Base-by-base conservation (phyloP, 2,888 invertebrate genomes). In the Hipparchia sbordonii region DNA sequence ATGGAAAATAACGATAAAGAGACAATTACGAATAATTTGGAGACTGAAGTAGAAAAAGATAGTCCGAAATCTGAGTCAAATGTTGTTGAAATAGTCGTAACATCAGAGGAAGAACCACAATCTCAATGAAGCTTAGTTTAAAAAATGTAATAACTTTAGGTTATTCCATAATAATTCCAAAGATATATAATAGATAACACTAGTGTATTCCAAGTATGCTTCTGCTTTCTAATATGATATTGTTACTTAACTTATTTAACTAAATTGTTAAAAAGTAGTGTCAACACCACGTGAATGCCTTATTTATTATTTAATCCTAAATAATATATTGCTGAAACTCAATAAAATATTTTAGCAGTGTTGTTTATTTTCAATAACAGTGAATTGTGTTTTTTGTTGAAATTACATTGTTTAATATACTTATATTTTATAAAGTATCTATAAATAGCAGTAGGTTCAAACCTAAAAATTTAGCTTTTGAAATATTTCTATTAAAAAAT, bases 271-370 rank as follows among this genome's bases (percentile, higher is more conserved):
- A 88, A 89, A 90, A 48, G 88, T 87, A 85, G 90, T 89, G 89
- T 90, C 83, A 88, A 89, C 86, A 90, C 87, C 92, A 91, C 92
- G 85, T 89, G 91, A 93, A 89, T 92, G 93, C 93, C 93, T 93
- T 93, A 93, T 82, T 87, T 88, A 88, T 90, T 89, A 89, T 91
- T 90, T 90, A 90, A 88, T 84, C 89, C 87, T 89, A 88, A 87
- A 87, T 82, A 84, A 83, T 89, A 89, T 87, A 88, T 88, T 87
- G 91, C 92, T 90, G 87, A 87, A 89, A 89, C 82, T 85, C 83
- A 92, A 92, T 92, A 93, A 92, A 92, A 82, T 92, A 92, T 92
- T 93, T 92, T 92, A 92, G 90, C 89, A 90, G 83, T 83, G 82
- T 74, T 77, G 45, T 72, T 75, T 77, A 57, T 80, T 84, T 86